A percentile compares a stretch with the other conserved stretches of the same genome.
Conservation (phyloP, 2,797 vertebrate genomes). For the Microcaecilia unicolor region DNA sequence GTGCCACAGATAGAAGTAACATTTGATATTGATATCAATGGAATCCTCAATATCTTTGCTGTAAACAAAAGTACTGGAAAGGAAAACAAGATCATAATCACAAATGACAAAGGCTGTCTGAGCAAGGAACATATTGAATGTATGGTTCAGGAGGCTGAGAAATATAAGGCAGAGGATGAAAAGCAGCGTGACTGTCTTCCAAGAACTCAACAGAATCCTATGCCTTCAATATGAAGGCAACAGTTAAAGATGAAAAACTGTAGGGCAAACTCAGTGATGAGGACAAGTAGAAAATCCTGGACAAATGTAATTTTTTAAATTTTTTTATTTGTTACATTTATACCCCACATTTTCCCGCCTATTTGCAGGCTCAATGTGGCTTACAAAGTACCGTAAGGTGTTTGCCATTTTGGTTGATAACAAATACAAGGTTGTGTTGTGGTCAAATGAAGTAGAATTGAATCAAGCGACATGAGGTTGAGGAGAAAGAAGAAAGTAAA, state of each 20-base stretch:
- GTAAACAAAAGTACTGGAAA: constrained; percentile 94
- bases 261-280: constrained; percentile 83
- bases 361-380: no score
- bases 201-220: constrained; percentile 82
- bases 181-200: constrained; percentile 55
- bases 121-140: constrained; percentile 91
- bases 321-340: no score
- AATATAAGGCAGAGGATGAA: constrained; percentile 78
- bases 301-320: constrained; percentile 83
- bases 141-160: constrained; percentile 88
- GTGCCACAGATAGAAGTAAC: constrained; percentile 89
- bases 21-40: constrained; percentile 88
- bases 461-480: no score
- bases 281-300: constrained; percentile 72
- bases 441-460: no score
- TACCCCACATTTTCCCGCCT: no score
- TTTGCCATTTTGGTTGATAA: no score
- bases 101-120: constrained; percentile 87
- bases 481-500: no score
- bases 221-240: constrained; percentile 85
- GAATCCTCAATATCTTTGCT: constrained; percentile 90
- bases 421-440: no score
- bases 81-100: constrained; percentile 93
- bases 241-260: constrained; percentile 84
- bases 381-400: no score